A percentile compares a stretch with the other conserved stretches of the same genome.
Conservation (phyloP, 2,797 vertebrate species). For the Salarias fasciatus region DNA sequence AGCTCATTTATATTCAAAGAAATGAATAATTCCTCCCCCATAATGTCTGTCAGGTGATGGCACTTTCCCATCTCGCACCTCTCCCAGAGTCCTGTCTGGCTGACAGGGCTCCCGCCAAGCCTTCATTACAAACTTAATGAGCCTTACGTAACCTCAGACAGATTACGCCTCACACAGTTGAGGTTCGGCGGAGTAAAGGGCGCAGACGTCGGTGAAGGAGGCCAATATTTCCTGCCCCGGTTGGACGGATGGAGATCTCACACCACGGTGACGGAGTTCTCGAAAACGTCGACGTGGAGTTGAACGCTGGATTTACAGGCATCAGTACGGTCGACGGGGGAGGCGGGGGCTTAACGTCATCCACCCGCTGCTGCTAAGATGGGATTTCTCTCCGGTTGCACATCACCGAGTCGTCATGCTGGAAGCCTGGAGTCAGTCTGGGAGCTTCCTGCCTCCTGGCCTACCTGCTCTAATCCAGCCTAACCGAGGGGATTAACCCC, state of each 20-base stretch:
- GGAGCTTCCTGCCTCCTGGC: slow-evolving; percentile 7
- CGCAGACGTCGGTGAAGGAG: slow-evolving; percentile 13
- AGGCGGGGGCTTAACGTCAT: slow-evolving; percentile 52
- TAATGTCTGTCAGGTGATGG: slow-evolving; percentile 62
- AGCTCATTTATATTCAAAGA: slow-evolving; percentile 55
- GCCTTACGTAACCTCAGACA: slow-evolving; percentile 55
- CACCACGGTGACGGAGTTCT: too few species aligned
- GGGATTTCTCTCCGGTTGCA: slow-evolving; percentile 41
- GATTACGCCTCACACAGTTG: slow-evolving; percentile 30
- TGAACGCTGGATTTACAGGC: slow-evolving; percentile 68
- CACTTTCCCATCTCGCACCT: slow-evolving; percentile 48
- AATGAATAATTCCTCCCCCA: slow-evolving; percentile 52
- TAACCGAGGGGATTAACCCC: not conserved
- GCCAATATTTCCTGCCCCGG: slow-evolving; percentile 6
- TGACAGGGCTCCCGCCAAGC: slow-evolving; percentile 46
- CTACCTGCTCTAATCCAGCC: not conserved
- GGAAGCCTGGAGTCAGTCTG: slow-evolving; percentile 37
- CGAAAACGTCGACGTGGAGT: slow-evolving; percentile 24
- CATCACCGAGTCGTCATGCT: slow-evolving; percentile 30
- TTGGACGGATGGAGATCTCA: slow-evolving; percentile 25
- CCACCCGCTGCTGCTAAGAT: slow-evolving; percentile 42
- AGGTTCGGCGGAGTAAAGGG: slow-evolving; percentile 12
- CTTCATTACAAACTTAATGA: slow-evolving; percentile 47
- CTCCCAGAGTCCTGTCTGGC: slow-evolving; percentile 54
- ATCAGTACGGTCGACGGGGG: slow-evolving; percentile 45